These are phyloP conservation scores for Pyrochroa serraticornis DNA, from an alignment of 2,888 invertebrate genomes.

Conservation along the genomic window DNA sequence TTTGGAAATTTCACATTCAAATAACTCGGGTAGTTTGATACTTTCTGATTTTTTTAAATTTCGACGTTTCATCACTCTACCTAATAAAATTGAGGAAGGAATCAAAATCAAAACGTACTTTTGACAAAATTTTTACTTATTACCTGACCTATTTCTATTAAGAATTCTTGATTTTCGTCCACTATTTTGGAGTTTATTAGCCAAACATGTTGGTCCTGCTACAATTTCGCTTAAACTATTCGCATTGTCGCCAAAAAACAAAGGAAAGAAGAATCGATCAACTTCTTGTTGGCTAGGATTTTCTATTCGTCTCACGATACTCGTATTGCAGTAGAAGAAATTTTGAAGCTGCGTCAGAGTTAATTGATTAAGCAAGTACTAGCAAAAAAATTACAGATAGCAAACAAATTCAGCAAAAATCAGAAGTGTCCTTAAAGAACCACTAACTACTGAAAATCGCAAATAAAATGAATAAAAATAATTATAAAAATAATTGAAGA, in stretches of 20 bases:
- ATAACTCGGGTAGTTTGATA: too few species aligned
- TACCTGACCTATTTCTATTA: background rate
- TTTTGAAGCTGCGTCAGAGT: constrained; percentile 43
- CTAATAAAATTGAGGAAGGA: too few species aligned
- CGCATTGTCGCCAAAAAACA: constrained; percentile 47
- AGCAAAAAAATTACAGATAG: background rate
- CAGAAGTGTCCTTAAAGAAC: too few species aligned
- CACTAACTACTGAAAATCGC: background rate
- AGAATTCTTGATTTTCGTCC: background rate
- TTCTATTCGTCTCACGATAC: constrained; percentile 48
- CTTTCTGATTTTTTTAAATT: too few species aligned
- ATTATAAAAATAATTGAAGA: background rate
- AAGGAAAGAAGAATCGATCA: constrained; percentile 49
- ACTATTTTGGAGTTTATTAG: background rate
- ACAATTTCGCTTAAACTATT: constrained; percentile 13
- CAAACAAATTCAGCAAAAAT: too few species aligned
- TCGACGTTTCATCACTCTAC: too few species aligned
- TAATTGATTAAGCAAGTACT: background rate
- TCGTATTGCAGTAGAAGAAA: constrained; percentile 51
- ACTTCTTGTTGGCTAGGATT: constrained; percentile 51
- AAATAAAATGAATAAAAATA: background rate
- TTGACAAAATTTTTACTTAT: too few species aligned
- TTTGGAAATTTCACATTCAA: too few species aligned
- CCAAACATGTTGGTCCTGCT: background rate
- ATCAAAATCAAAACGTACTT: too few species aligned